Evolutionary conservation across 64 coral and sea anemone genomes (phyloP).

Genomic region (Porites australiensis): DNA sequence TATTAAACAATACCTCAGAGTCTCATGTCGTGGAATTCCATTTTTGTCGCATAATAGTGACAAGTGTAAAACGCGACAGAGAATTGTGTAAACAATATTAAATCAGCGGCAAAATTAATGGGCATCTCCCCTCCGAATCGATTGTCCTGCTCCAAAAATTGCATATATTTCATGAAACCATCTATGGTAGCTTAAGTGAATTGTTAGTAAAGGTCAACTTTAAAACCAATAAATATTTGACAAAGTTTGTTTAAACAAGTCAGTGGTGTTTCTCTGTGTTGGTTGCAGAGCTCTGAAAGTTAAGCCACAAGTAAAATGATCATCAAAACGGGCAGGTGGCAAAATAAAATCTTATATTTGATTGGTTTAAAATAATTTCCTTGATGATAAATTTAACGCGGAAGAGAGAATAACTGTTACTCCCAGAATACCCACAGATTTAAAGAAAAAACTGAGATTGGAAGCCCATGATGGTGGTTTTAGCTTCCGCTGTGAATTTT

Average conservation of each 20-base stretch:
- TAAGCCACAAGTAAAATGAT: background rate
- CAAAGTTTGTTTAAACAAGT: background rate
- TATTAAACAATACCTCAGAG: constrained; percentile 55
- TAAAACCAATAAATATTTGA: constrained; percentile 31
- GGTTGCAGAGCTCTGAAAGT: background rate
- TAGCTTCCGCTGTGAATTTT: too few relatives aligned
- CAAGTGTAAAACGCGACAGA: background rate
- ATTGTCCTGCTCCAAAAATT: background rate
- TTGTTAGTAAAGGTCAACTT: background rate
- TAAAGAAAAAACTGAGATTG: too few relatives aligned
- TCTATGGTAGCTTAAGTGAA: background rate
- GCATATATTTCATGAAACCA: background rate
- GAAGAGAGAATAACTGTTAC: background rate
- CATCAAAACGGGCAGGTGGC: constrained; percentile 5
- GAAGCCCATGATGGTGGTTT: too few relatives aligned
- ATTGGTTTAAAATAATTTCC: constrained; percentile 2
- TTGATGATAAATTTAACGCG: background rate
- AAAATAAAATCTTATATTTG: background rate
- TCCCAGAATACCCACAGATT: background rate
- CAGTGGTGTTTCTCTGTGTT: constrained; percentile 2
- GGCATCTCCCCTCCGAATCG: background rate
- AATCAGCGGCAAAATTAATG: constrained; percentile 9
- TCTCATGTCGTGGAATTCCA: constrained; percentile 39
- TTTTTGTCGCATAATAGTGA: constrained; percentile 50
- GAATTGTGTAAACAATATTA: background rate